Evolutionary conservation across 2,113 vertebrate genomes (phyloP), one percentile per base, ranked within the genome.

Genomic region (Ploceus nigricollis): DNA sequence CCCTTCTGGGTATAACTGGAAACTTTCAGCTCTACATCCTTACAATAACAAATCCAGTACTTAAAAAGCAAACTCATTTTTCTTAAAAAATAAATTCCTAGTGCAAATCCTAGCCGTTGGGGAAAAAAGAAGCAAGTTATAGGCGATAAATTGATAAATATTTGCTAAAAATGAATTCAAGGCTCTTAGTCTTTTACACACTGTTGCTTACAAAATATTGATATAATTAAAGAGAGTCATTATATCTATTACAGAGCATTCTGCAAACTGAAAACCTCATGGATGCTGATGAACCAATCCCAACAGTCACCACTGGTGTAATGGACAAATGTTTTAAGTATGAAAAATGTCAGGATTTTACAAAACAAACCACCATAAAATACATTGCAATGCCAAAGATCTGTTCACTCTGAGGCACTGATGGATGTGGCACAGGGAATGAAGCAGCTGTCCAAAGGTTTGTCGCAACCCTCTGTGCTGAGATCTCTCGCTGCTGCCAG

Each of bases 401-500:
- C 16, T 66, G 28, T 0, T 0, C 5, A 0, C 50, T 70, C 42
- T 44, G 65, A 35, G 0, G 5, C 21, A 1, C 73, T 24, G 28
- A 19, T 37, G 87, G 66, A 57, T 63, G 37, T 16, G 25, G 53
- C 9, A n/a, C 15, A 68, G 71, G 72, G 66, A 66, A 25, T 1
- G 16, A 19, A 80, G 81, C 87, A 64, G 40, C 63, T 37, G 12
- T 65, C 40, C 71, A 31, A 48, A 80, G 40, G 39, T 12, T 33
- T 47, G 69, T 40, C 53, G 28, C 27, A 31, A 15, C 20, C 51
- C 63, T 20, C 16, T 4, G 0, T 39, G 45, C 76, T 42, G 13
- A 51, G 45, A 45, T 48, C 47, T 60, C 76, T 78, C 48, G 9
- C 57, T 72, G 48, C 82, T 87, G 65, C 82, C 45, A 37, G 22